Base-by-base conservation (phyloP, 2,797 vertebrate species). In the Tenualosa thibaudeaui region DNA sequence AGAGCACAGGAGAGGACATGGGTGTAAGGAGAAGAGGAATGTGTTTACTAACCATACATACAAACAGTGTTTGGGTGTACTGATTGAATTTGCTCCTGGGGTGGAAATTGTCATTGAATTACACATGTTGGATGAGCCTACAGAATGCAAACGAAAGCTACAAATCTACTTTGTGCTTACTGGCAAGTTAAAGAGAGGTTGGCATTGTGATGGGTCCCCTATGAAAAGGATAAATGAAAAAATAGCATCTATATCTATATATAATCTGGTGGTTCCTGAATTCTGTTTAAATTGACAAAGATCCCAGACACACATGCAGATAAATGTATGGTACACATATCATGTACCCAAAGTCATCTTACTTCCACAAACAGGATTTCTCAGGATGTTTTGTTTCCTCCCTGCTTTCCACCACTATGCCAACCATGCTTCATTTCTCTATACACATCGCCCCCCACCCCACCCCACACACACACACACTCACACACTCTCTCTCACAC, bases 331-430 rank as follows among this genome's bases (percentile, higher is more conserved):
- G 12, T 22, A 75, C 31, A 31, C 31, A 71, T 51, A 51, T 51
- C 24, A 24, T 62, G 58, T 37, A 26, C 0, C 24, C 26, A 65
- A 3, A 65, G 24, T 65, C n/a, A 26, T 24, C 31, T 65, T 10
- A 65, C 62, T 71, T 17, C 3, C 68, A 71, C 68, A 71, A 43
- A 78, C 37, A 78, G 17, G 7, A 78, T 78, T 78, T 78, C 71
- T 13, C 17, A 46, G 71, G 71, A 78, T 78, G 37, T 43, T 37
- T 46, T 17, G 40, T 46, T 46, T 78, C 71, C 71, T 78, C 37
- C 65, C 71, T 43, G 40, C 40, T 46, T 78, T 22, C 71, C 37
- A 17, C 15, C 71, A 22, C 71, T 24, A 62, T 62, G 58, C 58
- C 58, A 62, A 62, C 58, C 58, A n/a, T 62, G 7, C 58, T 62